Evolutionary conservation across 2,113 vertebrate genomes (phyloP).

Genomic region (Echinops telfairi): DNA sequence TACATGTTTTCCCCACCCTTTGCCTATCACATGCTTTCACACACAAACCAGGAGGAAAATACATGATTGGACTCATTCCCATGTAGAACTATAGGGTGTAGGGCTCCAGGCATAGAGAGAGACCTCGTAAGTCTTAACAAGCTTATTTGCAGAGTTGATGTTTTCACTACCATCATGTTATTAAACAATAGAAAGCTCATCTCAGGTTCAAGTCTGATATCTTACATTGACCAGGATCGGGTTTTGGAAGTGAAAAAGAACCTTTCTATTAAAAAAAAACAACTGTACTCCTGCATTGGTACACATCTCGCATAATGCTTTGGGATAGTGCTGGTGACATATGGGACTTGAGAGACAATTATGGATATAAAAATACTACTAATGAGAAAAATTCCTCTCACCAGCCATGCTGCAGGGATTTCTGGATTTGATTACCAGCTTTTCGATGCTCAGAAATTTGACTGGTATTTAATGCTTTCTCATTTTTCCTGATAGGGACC

Average conservation of each 20-base stretch:
- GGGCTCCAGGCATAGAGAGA: background rate
- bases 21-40: background rate
- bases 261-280: background rate
- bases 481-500: conserved; percentile 85
- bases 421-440: conserved; percentile 86
- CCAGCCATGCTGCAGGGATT: conserved; percentile 65
- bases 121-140: background rate
- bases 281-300: background rate
- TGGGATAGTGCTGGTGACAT: background rate
- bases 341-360: conserved; percentile 50
- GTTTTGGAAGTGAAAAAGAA: background rate
- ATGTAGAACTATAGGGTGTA: background rate
- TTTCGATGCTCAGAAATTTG: conserved; percentile 77
- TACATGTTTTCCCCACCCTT: background rate
- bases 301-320: background rate
- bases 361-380: conserved; percentile 58
- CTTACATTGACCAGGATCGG: background rate
- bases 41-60: background rate
- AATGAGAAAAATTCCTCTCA: conserved; percentile 70
- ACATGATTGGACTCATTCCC: background rate
- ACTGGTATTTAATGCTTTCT: conserved; percentile 87
- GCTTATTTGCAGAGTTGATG: background rate
- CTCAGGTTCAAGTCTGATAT: background rate
- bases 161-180: background rate
- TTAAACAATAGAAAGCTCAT: background rate